phyloP scores from a whole-genome alignment of 2,797 vertebrate species.

The Strix occidentalis region DNA sequence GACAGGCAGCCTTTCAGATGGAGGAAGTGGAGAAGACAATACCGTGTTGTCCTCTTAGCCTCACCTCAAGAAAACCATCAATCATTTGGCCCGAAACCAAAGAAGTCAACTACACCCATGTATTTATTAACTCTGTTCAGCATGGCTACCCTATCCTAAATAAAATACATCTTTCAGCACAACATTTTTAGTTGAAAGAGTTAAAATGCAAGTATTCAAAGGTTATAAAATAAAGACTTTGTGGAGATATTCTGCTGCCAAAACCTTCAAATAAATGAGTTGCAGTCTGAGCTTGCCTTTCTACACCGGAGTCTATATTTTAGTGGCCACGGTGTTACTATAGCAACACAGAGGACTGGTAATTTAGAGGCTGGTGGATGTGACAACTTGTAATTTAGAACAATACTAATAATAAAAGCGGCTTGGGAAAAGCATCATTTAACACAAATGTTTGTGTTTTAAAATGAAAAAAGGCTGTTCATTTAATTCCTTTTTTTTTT shows the following conservation, averaged over 20 bases:
- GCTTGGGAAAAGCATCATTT: not conserved
- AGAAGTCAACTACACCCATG: not conserved
- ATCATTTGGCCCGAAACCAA: not conserved
- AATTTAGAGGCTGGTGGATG: conserved; percentile 42
- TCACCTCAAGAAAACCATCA: not conserved
- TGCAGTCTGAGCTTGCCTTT: conserved; percentile 42
- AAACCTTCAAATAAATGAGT: conserved; percentile 48
- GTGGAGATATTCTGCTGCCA: conserved; percentile 26
- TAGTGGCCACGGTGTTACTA: conserved; percentile 45
- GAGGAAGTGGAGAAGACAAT: not conserved
- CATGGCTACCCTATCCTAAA: not conserved
- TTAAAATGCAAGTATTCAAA: conserved; percentile 52
- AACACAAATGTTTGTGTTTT: conserved; percentile 5
- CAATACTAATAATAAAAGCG: conserved; percentile 9
- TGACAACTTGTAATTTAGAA: conserved; percentile 55
- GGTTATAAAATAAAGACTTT: conserved; percentile 28
- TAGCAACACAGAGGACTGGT: conserved; percentile 44
- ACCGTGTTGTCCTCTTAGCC: fast-evolving
- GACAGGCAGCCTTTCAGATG: not conserved
- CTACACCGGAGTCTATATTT: conserved; percentile 13
- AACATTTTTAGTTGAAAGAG: not conserved
- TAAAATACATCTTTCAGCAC: not conserved
- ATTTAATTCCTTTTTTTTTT: not conserved
- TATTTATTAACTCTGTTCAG: not conserved
- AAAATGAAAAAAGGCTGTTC: not conserved